phyloP scores from a whole-genome alignment of 1,140 invertebrate genomes.

The Meloidogyne chitwoodi region DNA sequence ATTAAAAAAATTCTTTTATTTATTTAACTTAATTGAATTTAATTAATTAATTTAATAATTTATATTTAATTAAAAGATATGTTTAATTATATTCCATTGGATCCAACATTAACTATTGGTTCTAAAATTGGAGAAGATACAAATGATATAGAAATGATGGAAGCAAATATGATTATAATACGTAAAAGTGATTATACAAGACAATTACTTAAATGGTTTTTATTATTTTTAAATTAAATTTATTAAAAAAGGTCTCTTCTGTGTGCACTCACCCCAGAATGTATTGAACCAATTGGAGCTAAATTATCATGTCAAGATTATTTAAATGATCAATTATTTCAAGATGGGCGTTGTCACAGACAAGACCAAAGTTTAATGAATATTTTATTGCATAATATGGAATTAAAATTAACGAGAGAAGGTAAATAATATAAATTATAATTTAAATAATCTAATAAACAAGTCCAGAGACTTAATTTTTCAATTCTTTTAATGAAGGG shows the following conservation, averaged over 20 bases:
- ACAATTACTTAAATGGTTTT: slow-evolving; percentile 1
- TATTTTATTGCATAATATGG: background rate
- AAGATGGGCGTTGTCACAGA: background rate
- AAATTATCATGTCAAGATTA: background rate
- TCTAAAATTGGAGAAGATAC: background rate
- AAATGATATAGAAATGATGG: slow-evolving; percentile 3
- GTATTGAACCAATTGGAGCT: background rate
- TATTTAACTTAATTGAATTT: too few relatives aligned
- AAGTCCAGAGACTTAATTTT: too few relatives aligned
- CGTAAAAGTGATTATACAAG: background rate
- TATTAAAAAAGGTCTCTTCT: background rate
- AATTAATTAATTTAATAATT: too few relatives aligned
- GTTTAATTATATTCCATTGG: background rate
- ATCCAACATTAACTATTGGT: background rate
- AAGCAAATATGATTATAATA: background rate
- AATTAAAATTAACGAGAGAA: background rate
- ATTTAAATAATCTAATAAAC: too few relatives aligned
- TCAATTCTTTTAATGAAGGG: too few relatives aligned
- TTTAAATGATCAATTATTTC: background rate
- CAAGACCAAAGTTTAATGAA: background rate
- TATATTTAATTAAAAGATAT: background rate
- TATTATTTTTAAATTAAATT: background rate
- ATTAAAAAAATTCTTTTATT: too few relatives aligned
- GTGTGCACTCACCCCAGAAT: background rate
- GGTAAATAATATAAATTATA: background rate